Evolutionary conservation across 2,888 invertebrate genomes (phyloP).

Genomic region (Ametastegia equiseti): DNA sequence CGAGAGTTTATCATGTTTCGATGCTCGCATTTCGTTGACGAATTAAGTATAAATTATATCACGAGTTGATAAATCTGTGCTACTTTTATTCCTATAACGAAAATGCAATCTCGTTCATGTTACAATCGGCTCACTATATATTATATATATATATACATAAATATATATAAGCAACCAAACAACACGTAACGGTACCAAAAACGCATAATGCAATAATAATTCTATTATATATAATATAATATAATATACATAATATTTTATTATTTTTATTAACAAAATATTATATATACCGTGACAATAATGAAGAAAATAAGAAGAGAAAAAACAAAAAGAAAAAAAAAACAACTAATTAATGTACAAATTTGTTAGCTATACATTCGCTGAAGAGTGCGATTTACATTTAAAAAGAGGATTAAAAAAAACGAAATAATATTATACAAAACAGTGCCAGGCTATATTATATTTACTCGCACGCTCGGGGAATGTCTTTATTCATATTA

Average conservation of each 20-base stretch:
- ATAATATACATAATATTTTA: slow-evolving; percentile 75
- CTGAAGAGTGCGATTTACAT: slow-evolving; percentile 58
- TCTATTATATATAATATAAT: slow-evolving; percentile 71
- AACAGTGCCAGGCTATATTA: slow-evolving; percentile 52
- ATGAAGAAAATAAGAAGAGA: slow-evolving; percentile 68
- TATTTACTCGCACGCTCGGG: slow-evolving; percentile 43
- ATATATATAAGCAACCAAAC: slow-evolving; percentile 55
- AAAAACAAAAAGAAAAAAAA: slow-evolving; percentile 69
- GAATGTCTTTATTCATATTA: slow-evolving; percentile 35
- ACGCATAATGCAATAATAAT: slow-evolving; percentile 75
- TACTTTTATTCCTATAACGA: neutral
- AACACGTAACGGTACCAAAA: slow-evolving; percentile 75
- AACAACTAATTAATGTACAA: slow-evolving; percentile 76
- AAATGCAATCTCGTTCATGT: slow-evolving; percentile 28
- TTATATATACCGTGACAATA: slow-evolving; percentile 62
- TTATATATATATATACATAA: slow-evolving; percentile 18
- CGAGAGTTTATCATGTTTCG: neutral
- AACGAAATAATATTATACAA: slow-evolving; percentile 52
- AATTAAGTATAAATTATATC: neutral
- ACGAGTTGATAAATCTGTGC: neutral
- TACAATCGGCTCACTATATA: slow-evolving; percentile 16
- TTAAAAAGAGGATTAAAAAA: slow-evolving; percentile 54
- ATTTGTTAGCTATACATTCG: slow-evolving; percentile 74
- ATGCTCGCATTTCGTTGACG: neutral
- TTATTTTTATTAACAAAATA: slow-evolving; percentile 75